Evolutionary conservation across 2,113 vertebrate genomes (phyloP), one percentile per base, ranked within the genome.

Genomic region (Ursus arctos): DNA sequence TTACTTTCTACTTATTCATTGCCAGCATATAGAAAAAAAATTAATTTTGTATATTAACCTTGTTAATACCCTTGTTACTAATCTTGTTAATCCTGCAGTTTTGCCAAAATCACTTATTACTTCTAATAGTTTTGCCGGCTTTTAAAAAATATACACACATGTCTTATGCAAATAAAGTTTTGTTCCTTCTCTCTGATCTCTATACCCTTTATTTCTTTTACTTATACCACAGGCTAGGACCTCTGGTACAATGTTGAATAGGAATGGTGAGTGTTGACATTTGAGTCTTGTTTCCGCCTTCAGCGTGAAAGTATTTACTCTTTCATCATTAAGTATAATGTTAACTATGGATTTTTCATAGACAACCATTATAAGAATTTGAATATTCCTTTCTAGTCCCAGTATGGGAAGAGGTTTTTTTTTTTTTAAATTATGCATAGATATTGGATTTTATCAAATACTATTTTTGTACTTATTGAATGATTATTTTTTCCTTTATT

Each of bases 401-500:
- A 57, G 18, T 76, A 67, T 67, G 31, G 2, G 24, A 88, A 92
- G 13, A 65, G 19, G 1, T 33, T 16, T 57, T 67, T 43, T 40
- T 81, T 63, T 47, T 1, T 10, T 43, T 26, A 36, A 82, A 77
- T 67, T 33, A 47, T 0, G 16, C 47, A 8, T 79, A 91, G 49
- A 31, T 91, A 13, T 61, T 92, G 15, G 71, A 95, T 33, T 65
- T 74, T n/a, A 65, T 65, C 26, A 95, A 65, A 95, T 65, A 90
- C 22, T 61, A 43, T 43, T 79, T 81, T 63, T 47, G 53, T 33
- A 79, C 43, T 19, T 85, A 36, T 49, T 79, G 51, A 74, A 82
- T 76, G 3, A 76, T 49, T 22, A 21, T 87, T 51, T 55, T 36
- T 49, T 53, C 47, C 49, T 85, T 67, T 43, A 76, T 65, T 36